Conservation (phyloP, 2,113 vertebrate genomes). For the Rhea americana region DNA sequence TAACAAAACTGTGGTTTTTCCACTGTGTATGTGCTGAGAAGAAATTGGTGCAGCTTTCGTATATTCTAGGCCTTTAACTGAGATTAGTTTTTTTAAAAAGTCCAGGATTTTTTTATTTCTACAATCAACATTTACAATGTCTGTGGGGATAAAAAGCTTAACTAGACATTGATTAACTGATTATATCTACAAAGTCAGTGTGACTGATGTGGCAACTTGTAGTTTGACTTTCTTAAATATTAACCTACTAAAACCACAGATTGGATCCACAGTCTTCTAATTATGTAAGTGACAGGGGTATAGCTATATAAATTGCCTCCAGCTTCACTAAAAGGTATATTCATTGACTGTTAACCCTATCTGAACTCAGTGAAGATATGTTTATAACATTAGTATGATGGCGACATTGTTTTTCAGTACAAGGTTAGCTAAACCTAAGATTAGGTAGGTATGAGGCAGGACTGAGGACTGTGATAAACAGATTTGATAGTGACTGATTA, state of each 20-base stretch:
- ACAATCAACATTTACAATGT: not conserved
- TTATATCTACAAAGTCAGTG: not conserved
- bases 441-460: not conserved
- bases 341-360: not conserved
- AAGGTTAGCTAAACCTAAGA: not conserved
- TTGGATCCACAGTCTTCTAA: not conserved
- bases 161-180: conserved; percentile 25
- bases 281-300: not conserved
- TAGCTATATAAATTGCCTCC: not conserved
- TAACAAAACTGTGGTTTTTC: not conserved
- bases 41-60: not conserved
- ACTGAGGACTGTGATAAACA: not conserved
- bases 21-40: not conserved
- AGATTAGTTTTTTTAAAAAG: not conserved
- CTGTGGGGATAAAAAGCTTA: conserved; percentile 22
- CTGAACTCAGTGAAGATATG: not conserved
- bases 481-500: not conserved
- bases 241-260: not conserved
- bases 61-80: not conserved
- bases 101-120: not conserved
- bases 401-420: not conserved
- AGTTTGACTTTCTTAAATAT: not conserved
- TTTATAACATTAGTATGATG: not conserved
- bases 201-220: not conserved
- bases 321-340: not conserved